These are phyloP conservation scores for Trididemnum clinides DNA, from an alignment of 23 tunicate species.

Conservation along the genomic window DNA sequence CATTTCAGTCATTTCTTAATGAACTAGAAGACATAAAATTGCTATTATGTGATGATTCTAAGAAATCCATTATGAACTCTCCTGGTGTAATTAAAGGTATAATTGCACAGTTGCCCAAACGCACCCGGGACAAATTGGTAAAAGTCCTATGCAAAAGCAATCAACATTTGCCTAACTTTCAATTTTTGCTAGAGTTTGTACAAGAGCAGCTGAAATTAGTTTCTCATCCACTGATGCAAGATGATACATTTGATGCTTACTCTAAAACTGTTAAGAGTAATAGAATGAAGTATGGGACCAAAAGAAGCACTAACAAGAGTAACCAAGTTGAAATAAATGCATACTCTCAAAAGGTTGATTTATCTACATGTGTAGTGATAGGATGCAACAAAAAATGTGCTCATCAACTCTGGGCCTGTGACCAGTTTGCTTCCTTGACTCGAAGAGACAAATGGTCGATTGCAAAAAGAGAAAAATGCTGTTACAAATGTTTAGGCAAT, in stretches of 20 bases:
- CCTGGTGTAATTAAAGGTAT: not conserved
- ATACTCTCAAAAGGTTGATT: not conserved
- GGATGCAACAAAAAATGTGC: not conserved
- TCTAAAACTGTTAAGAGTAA: not conserved
- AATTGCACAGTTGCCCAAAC: not conserved
- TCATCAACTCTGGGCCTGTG: no score
- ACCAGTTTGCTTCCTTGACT: no score
- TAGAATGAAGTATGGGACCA: no score
- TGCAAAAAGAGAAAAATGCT: no score
- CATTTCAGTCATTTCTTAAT: not conserved
- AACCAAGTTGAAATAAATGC: no score
- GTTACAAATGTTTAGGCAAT: no score
- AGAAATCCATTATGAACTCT: not conserved
- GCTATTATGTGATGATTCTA: not conserved
- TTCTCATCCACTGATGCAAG: conserved; percentile 14
- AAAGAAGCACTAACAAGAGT: no score
- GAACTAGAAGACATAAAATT: conserved; percentile 5
- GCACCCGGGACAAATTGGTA: not conserved
- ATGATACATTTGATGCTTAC: not conserved
- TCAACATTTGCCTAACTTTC: not conserved
- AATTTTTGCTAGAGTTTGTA: no score
- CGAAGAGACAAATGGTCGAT: no score
- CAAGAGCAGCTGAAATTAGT: not conserved
- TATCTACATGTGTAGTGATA: not conserved
- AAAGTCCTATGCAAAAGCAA: not conserved